Conservation (phyloP, 2,888 invertebrate genomes). For the Trachelus tabidus region DNA sequence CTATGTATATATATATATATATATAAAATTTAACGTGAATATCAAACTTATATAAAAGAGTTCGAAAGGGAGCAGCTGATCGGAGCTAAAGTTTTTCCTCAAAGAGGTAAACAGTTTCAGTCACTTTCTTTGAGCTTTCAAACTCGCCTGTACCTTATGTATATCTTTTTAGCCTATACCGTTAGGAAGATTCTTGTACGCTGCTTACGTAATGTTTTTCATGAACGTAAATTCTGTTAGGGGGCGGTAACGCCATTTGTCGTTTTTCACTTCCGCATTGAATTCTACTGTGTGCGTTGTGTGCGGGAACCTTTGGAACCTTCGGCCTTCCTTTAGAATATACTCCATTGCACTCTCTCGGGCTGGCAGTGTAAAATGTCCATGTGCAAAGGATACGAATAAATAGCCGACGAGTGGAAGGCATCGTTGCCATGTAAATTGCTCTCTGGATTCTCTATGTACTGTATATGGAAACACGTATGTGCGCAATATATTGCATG, state of each 20-base stretch:
- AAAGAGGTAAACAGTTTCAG: not conserved
- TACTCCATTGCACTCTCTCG: not conserved
- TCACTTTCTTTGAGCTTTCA: not conserved
- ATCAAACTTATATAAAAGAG: not conserved
- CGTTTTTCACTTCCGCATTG: not conserved
- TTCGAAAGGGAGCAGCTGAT: not conserved
- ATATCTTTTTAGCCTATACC: not conserved
- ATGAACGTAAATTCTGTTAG: not conserved
- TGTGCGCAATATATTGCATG: not conserved
- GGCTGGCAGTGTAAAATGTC: not conserved
- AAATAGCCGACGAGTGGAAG: not conserved
- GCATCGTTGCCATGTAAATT: not conserved
- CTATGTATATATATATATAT: too few relatives aligned
- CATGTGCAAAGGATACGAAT: not conserved
- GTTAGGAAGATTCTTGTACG: not conserved
- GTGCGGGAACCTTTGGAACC: not conserved
- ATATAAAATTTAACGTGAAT: not conserved
- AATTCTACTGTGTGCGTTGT: not conserved
- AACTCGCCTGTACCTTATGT: not conserved
- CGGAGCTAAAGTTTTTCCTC: not conserved
- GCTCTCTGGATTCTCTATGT: not conserved
- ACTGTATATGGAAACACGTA: not conserved
- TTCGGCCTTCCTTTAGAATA: not conserved
- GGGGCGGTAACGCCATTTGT: not conserved
- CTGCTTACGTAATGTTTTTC: not conserved